phyloP scores from a whole-genome alignment of 2,113 vertebrate genomes.

The Phalacrocorax pelagicus region DNA sequence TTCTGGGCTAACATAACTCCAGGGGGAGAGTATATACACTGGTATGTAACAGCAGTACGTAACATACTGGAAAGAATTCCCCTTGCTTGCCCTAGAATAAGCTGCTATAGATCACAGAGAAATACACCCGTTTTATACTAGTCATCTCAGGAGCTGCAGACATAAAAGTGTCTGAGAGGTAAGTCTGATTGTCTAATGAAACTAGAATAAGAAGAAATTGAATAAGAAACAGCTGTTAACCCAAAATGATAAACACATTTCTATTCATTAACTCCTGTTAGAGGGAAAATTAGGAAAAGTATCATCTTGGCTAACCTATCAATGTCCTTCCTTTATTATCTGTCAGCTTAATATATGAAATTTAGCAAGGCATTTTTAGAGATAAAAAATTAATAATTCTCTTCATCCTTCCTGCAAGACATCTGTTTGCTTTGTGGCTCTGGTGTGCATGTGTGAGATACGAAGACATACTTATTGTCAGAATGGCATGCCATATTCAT shows the following conservation, averaged over 20 bases:
- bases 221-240: neutral
- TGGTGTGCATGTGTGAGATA: neutral
- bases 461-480: neutral
- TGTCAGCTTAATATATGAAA: neutral
- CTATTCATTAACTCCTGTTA: neutral
- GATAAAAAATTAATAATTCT: neutral
- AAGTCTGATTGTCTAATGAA: neutral
- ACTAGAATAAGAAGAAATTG: neutral
- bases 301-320: neutral
- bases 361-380: neutral
- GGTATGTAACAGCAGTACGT: neutral
- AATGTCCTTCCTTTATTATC: slow-evolving; percentile 11
- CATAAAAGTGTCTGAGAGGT: neutral
- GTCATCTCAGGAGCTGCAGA: neutral
- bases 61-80: neutral
- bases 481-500: neutral
- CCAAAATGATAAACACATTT: neutral
- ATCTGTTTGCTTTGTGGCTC: neutral
- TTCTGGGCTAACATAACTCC: neutral
- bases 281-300: neutral
- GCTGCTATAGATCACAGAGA: neutral
- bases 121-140: neutral
- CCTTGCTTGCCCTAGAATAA: neutral
- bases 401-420: neutral
- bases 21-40: neutral